Conservation (phyloP, 2,888 invertebrate genomes). For the Tenthredo distinguenda region DNA sequence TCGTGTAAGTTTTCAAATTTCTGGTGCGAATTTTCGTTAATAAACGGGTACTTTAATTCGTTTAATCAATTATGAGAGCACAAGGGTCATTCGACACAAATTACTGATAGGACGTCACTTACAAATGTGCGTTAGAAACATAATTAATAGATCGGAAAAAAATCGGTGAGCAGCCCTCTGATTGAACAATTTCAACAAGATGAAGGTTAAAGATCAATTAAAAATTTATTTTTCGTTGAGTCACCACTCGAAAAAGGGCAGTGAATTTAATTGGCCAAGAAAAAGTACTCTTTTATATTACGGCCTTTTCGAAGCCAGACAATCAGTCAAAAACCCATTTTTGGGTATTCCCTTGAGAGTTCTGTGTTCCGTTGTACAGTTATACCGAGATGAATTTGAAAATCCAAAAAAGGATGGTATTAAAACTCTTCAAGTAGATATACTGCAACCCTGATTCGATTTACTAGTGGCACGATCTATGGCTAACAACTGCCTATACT, state of each 20-base stretch:
- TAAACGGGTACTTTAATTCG: background rate
- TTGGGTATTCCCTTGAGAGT: background rate
- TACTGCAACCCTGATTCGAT: constrained; percentile 24
- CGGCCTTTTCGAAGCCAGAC: background rate
- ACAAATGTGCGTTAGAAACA: too few species aligned
- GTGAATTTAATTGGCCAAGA: background rate
- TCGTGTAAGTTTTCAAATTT: background rate
- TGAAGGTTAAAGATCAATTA: background rate
- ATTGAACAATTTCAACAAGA: background rate
- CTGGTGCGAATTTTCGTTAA: background rate
- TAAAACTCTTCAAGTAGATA: constrained; percentile 13
- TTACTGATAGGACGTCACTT: background rate
- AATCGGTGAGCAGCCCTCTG: background rate
- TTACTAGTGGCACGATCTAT: constrained; percentile 31
- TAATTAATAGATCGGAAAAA: background rate
- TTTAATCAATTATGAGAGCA: background rate
- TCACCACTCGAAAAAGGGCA: background rate
- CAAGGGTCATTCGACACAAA: background rate
- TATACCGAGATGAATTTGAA: background rate
- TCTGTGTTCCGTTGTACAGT: background rate
- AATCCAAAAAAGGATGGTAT: background rate
- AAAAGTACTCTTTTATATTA: background rate
- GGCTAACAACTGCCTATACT: constrained; percentile 35
- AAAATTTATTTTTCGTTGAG: background rate
- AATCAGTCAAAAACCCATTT: background rate